Conservation (phyloP, 2,113 vertebrate species). For the Pseudorectes ferrugineus region DNA sequence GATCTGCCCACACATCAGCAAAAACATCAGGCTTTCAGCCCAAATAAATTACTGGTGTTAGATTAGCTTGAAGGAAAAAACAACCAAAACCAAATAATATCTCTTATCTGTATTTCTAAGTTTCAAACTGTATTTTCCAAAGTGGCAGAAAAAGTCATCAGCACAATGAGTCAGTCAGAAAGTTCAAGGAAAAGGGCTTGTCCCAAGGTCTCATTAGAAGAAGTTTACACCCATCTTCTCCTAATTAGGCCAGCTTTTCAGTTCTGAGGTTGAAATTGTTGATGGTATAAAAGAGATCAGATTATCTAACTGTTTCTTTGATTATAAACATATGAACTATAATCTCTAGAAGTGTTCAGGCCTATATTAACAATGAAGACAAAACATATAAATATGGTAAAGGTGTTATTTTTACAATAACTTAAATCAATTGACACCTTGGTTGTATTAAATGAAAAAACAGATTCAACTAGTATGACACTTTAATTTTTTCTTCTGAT, state of each 20-base stretch:
- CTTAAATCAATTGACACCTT: background rate
- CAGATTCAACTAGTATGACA: background rate
- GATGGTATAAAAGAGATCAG: background rate
- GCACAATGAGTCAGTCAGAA: background rate
- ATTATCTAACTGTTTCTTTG: background rate
- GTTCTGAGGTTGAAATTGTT: background rate
- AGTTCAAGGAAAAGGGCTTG: background rate
- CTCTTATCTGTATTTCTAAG: background rate
- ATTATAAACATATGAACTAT: background rate
- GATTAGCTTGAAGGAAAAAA: background rate
- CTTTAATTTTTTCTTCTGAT: background rate
- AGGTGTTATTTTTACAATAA: background rate
- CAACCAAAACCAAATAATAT: background rate
- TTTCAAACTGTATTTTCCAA: background rate
- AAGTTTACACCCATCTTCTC: background rate
- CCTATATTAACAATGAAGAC: background rate
- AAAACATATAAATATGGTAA: background rate
- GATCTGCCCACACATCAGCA: background rate
- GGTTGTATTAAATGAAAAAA: background rate
- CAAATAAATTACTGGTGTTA: background rate
- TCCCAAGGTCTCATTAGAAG: background rate
- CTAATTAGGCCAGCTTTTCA: background rate
- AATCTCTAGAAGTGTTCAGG: background rate
- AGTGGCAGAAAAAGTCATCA: background rate
- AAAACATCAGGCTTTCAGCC: background rate